Conservation (phyloP, 2,888 invertebrate genomes). For the Leptopilina myrica region DNA sequence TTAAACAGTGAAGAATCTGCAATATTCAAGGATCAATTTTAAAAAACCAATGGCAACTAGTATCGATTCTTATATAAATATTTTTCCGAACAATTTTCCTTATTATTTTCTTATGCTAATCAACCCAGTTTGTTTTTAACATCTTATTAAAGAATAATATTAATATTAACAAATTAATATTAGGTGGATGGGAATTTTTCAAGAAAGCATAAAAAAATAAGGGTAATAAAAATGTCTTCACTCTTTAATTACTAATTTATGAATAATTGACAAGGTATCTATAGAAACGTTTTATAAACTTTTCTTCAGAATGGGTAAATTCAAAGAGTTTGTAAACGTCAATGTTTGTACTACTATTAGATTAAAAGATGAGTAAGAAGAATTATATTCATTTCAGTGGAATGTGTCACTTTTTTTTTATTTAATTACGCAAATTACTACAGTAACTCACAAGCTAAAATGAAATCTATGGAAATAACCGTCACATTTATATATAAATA, state of each 20-base stretch:
- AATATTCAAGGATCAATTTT: not conserved
- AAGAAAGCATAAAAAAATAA: too few relatives aligned
- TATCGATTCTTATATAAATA: slow-evolving; percentile 11
- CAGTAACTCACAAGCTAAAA: not conserved
- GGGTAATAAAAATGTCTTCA: too few relatives aligned
- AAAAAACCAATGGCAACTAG: not conserved
- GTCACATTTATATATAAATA: too few relatives aligned
- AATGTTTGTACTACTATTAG: slow-evolving; percentile 24
- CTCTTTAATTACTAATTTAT: too few relatives aligned
- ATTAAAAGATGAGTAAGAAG: slow-evolving; percentile 31
- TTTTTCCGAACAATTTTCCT: slow-evolving; percentile 9
- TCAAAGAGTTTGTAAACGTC: slow-evolving; percentile 1
- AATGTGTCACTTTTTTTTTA: slow-evolving; percentile 4
- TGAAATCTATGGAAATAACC: not conserved
- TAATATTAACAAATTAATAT: too few relatives aligned
- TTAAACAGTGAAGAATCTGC: not conserved
- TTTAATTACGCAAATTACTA: slow-evolving; percentile 10
- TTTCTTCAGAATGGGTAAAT: not conserved
- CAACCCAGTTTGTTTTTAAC: not conserved
- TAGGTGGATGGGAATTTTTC: too few relatives aligned
- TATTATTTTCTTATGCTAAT: not conserved
- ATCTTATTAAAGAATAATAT: not conserved
- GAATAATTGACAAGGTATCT: not conserved
- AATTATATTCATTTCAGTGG: not conserved
- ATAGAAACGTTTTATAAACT: not conserved